Evolutionary conservation across 2,888 invertebrate species (phyloP).

Genomic region (Phymatocera aterrima): DNA sequence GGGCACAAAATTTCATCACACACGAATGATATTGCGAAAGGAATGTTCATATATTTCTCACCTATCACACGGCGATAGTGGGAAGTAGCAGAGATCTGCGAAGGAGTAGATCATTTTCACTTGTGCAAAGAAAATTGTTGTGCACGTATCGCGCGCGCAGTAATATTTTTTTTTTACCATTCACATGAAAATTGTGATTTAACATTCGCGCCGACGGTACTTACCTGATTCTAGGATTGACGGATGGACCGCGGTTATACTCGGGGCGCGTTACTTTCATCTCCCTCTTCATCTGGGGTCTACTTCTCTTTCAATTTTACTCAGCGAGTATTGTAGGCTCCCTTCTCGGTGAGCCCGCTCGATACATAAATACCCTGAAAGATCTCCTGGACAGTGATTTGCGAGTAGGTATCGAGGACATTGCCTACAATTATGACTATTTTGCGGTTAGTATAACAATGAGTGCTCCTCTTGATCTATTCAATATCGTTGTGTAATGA

Average conservation of each 20-base stretch:
- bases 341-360: constrained; percentile 65
- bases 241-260: constrained; percentile 73
- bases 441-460: constrained; percentile 58
- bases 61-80: no score
- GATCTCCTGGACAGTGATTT: constrained; percentile 67
- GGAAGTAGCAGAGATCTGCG: no score
- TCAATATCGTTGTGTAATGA: no score
- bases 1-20: no score
- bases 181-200: not conserved
- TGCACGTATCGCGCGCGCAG: no score
- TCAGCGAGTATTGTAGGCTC: constrained; percentile 71
- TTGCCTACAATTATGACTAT: constrained; percentile 66
- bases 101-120: no score
- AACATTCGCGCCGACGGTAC: not conserved
- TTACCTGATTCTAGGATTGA: constrained; percentile 71
- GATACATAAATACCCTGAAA: constrained; percentile 65
- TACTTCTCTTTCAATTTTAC: constrained; percentile 71
- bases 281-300: constrained; percentile 65
- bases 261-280: constrained; percentile 72
- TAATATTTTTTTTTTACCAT: not conserved
- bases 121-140: no score
- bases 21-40: no score
- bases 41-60: no score
- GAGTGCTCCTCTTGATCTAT: not conserved
- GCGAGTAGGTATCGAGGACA: constrained; percentile 67